Conservation (phyloP, 2,797 vertebrate species). For the Hippocampus kuda region DNA sequence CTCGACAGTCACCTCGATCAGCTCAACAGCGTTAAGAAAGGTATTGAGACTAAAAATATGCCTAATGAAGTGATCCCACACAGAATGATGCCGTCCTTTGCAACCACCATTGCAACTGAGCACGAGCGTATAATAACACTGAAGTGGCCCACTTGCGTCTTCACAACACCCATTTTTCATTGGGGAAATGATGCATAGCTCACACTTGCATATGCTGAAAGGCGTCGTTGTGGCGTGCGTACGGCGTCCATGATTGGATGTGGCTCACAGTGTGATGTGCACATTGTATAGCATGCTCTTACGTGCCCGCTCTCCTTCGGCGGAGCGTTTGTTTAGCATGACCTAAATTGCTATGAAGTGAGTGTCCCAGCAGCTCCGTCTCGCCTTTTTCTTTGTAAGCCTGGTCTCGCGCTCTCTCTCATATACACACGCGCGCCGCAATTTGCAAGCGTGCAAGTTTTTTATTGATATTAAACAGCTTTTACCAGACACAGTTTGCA, state of each 20-base stretch:
- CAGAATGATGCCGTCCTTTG: conserved; percentile 19
- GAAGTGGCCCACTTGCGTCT: conserved; percentile 14
- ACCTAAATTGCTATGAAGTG: conserved; percentile 67
- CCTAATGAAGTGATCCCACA: conserved; percentile 22
- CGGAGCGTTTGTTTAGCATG: conserved; percentile 62
- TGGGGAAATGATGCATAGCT: conserved; percentile 14
- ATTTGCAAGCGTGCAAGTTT: conserved; percentile 30
- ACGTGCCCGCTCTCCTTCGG: conserved; percentile 44
- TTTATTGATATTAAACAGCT: conserved; percentile 24
- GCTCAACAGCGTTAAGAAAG: background rate
- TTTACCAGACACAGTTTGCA: conserved; percentile 38
- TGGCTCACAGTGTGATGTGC: conserved; percentile 8
- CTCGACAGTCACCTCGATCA: background rate
- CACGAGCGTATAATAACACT: conserved; percentile 1
- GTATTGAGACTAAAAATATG: conserved; percentile 18
- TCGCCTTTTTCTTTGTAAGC: conserved; percentile 43
- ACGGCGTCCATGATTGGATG: background rate
- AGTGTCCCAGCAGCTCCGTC: conserved; percentile 59
- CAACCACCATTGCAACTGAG: conserved; percentile 18
- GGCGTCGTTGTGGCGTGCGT: background rate
- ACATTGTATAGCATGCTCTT: conserved; percentile 13
- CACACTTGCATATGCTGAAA: background rate
- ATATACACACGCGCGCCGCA: conserved; percentile 7
- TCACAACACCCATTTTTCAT: conserved; percentile 13
- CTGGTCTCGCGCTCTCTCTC: conserved; percentile 24